A percentile compares a stretch with the other conserved stretches of the same genome.
Conservation (phyloP, 2,797 vertebrate genomes). For the Pygocentrus nattereri region DNA sequence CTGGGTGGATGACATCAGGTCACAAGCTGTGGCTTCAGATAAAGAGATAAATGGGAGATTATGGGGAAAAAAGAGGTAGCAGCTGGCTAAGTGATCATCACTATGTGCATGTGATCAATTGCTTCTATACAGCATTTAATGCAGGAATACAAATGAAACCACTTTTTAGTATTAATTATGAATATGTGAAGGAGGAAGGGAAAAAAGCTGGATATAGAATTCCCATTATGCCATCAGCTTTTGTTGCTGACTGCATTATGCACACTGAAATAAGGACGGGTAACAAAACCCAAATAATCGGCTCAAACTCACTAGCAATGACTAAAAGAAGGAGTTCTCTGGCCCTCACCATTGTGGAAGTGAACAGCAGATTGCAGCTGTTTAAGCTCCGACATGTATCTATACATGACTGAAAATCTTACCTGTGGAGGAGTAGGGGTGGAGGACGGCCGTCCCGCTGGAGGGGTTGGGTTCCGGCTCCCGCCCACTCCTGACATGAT, state of each 20-base stretch:
- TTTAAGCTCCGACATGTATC: too few species aligned
- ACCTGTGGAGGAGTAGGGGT: constrained; percentile 95
- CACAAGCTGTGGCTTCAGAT: constrained; percentile 31
- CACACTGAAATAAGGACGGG: too few species aligned
- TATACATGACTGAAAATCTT: constrained; percentile 49
- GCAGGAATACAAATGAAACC: background rate
- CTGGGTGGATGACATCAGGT: background rate
- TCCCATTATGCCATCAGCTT: background rate
- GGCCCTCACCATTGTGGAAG: background rate
- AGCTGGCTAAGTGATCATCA: too few species aligned
- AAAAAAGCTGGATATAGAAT: background rate
- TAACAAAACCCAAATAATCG: too few species aligned
- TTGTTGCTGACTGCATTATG: background rate
- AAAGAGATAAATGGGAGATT: constrained; percentile 35
- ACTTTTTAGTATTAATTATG: background rate
- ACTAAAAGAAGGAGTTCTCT: background rate
- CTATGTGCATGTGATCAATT: too few species aligned
- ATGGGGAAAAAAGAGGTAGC: constrained; percentile 3
- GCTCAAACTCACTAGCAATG: background rate
- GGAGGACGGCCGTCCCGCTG: constrained; percentile 86
- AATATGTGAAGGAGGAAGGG: background rate
- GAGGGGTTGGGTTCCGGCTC: constrained; percentile 81
- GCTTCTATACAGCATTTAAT: background rate
- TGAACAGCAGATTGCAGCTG: background rate
- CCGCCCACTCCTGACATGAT: constrained; percentile 87